Percentiles rank a stretch among this genome's conserved stretches.
phyloP scores from a whole-genome alignment of 35 echinoderm and acorn worm species.

The Chiridota heheva region DNA sequence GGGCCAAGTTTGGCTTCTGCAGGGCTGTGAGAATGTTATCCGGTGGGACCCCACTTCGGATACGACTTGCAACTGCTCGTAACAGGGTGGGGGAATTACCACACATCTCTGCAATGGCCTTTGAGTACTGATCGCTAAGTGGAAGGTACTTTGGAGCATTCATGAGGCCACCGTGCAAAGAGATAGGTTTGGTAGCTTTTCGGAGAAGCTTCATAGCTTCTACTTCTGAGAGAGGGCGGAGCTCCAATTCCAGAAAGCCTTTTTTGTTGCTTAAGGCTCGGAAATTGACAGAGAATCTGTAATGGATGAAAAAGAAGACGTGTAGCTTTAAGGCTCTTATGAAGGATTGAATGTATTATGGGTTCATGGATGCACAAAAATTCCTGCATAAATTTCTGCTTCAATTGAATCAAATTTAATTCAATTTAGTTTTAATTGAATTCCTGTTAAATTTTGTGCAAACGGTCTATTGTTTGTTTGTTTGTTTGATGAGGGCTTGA shows the following conservation, averaged over 20 bases:
- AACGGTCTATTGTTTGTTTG: no score
- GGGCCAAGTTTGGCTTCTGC: constrained; percentile 14
- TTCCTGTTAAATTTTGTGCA: no score
- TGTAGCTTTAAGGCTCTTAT: no score
- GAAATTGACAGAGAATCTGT: constrained; percentile 31
- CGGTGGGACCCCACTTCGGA: constrained; percentile 11
- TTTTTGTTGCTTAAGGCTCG: background rate
- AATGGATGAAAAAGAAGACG: no score
- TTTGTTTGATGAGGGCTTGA: no score
- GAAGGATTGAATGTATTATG: no score
- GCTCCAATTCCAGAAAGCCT: constrained; percentile 10
- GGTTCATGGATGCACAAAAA: no score
- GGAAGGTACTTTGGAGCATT: background rate
- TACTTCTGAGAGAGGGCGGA: constrained; percentile 25
- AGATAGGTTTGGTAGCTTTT: constrained; percentile 11
- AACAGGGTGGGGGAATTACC: constrained; percentile 42
- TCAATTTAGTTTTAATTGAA: no score
- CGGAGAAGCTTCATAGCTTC: constrained; percentile 46
- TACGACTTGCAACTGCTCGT: constrained; percentile 28
- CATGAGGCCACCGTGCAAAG: background rate
- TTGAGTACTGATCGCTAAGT: constrained; percentile 19
- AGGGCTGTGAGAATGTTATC: background rate
- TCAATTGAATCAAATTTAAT: no score
- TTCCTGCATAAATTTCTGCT: no score
- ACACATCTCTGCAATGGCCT: constrained; percentile 13